Evolutionary conservation across 2,113 vertebrate genomes (phyloP).

Genomic region (Cyphomyrus discorhynchus): DNA sequence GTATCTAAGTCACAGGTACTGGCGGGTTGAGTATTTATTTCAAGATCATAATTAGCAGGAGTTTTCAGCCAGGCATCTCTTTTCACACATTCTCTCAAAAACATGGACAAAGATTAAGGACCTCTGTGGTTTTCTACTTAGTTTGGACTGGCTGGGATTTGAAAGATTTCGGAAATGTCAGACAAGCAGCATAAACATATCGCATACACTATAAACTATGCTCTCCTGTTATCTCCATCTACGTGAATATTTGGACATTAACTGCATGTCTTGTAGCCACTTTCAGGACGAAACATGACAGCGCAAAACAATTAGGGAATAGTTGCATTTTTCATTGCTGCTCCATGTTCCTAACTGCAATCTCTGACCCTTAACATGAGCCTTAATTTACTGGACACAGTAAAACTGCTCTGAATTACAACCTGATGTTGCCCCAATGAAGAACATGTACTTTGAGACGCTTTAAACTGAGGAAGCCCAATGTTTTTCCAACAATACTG

Average conservation of each 20-base stretch:
- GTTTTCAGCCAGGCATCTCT: neutral
- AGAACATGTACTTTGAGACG: neutral
- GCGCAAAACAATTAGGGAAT: constrained; percentile 48
- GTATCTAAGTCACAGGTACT: neutral
- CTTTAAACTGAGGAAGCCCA: neutral
- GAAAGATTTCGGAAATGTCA: constrained; percentile 42
- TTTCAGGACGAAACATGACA: constrained; percentile 30
- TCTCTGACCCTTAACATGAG: constrained; percentile 27
- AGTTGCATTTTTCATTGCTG: constrained; percentile 38
- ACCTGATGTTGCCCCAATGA: neutral
- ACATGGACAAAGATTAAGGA: constrained; percentile 9
- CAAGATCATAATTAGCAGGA: neutral
- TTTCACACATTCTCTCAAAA: neutral
- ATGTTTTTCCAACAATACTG: neutral
- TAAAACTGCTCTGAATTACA: constrained; percentile 9
- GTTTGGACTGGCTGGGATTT: constrained; percentile 28
- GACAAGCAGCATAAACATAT: constrained; percentile 39
- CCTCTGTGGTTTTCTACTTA: constrained; percentile 38
- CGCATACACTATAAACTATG: constrained; percentile 44
- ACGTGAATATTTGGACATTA: constrained; percentile 38
- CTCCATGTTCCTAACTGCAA: constrained; percentile 26
- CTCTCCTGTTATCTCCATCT: constrained; percentile 48
- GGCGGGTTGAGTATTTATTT: neutral
- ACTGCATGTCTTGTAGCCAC: constrained; percentile 32
- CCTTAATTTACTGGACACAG: constrained; percentile 3